phyloP scores from a whole-genome alignment of 1,140 invertebrate genomes.

The Bombus terrestris region DNA sequence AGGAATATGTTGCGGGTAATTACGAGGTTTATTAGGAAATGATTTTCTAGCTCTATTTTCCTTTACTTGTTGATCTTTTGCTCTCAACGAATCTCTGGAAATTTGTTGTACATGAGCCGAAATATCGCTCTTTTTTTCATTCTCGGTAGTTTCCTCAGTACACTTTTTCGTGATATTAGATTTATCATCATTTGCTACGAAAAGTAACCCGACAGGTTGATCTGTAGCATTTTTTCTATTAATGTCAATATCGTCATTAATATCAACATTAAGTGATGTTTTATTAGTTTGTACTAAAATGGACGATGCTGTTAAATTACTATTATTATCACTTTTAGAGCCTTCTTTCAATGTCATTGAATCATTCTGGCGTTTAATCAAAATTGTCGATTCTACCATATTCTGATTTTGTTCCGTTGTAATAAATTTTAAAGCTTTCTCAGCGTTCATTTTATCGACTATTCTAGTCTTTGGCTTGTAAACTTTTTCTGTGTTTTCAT shows the following conservation, averaged over 20 bases:
- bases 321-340: not conserved
- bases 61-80: constrained; percentile 34
- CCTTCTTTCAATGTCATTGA: not conserved
- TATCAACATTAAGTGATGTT: not conserved
- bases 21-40: constrained; percentile 70
- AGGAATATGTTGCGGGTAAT: constrained; percentile 33
- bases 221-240: constrained; percentile 3
- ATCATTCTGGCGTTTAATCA: not conserved
- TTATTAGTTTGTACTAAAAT: not conserved
- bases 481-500: constrained; percentile 45
- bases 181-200: constrained; percentile 28
- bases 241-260: not conserved
- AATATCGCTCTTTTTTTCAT: not conserved
- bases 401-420: constrained; percentile 36
- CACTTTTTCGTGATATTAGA: constrained; percentile 1
- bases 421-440: constrained; percentile 56
- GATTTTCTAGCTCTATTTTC: constrained; percentile 76
- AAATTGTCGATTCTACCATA: not conserved
- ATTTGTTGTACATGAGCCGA: not conserved
- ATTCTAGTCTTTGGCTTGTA: constrained; percentile 70
- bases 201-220: constrained; percentile 21
- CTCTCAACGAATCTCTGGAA: not conserved
- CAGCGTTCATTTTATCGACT: constrained; percentile 69
- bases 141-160: constrained; percentile 1
- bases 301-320: not conserved